Evolutionary conservation across 2,797 vertebrate species (phyloP).

Genomic region (Gymnodraco acuticeps): DNA sequence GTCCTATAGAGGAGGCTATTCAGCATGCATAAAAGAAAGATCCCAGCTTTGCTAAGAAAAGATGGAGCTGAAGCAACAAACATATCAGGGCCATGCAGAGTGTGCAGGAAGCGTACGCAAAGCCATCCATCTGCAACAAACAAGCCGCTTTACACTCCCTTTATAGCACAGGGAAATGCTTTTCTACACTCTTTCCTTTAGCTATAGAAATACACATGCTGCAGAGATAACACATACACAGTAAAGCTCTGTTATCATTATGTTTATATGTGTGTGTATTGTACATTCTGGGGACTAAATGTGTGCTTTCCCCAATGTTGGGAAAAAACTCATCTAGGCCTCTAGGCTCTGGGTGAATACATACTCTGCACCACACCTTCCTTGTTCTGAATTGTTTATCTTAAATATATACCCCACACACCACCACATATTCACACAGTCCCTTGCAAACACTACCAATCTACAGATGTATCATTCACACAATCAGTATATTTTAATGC

Average conservation of each 20-base stretch:
- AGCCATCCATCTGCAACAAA: slow-evolving; percentile 56
- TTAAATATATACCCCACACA: neutral
- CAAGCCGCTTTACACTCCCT: slow-evolving; percentile 72
- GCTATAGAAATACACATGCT: slow-evolving; percentile 31
- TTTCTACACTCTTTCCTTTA: slow-evolving; percentile 41
- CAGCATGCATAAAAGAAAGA: slow-evolving; percentile 57
- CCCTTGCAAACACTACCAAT: neutral
- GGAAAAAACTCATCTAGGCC: neutral
- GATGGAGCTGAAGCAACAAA: slow-evolving; percentile 70
- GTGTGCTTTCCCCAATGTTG: neutral
- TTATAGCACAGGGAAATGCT: slow-evolving; percentile 69
- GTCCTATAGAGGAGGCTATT: slow-evolving; percentile 47
- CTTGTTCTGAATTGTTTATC: neutral
- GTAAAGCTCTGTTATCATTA: slow-evolving; percentile 9
- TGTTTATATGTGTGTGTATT: slow-evolving; percentile 20
- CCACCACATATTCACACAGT: neutral
- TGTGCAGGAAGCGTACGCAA: slow-evolving; percentile 51
- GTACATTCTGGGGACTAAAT: neutral
- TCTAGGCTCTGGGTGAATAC: no score
- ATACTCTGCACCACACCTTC: neutral
- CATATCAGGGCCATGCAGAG: slow-evolving; percentile 78
- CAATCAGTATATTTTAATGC: neutral
- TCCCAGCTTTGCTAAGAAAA: slow-evolving; percentile 59
- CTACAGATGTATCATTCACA: neutral
- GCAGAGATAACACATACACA: slow-evolving; percentile 37